phyloP scores from a whole-genome alignment of 2,888 invertebrate species.

The Pachymerium ferrugineum region DNA sequence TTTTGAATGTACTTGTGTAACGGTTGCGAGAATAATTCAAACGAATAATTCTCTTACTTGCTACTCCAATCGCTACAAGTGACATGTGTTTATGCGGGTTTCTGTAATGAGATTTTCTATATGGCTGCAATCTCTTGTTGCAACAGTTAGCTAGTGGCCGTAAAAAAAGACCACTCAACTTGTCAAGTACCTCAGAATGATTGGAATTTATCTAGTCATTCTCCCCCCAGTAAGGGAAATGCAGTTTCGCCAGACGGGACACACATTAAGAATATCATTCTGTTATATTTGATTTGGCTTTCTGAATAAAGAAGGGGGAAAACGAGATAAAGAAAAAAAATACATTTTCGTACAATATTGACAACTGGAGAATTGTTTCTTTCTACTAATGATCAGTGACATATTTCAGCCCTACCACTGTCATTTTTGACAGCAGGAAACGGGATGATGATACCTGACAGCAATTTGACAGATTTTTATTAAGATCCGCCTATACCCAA shows the following conservation, averaged over 20 bases:
- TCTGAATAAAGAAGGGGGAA: no score
- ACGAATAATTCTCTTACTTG: no score
- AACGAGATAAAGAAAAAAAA: no score
- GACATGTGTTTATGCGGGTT: constrained; percentile 1
- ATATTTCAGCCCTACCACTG: not conserved
- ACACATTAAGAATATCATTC: not conserved
- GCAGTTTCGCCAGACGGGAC: not conserved
- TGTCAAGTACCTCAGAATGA: constrained; percentile 12
- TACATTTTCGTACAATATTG: no score
- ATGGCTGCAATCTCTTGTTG: not conserved
- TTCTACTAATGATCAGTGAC: not conserved
- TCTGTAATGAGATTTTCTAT: constrained; percentile 18
- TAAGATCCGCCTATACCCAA: not conserved
- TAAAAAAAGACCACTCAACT: constrained; percentile 18
- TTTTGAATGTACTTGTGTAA: no score
- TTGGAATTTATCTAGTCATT: constrained; percentile 18
- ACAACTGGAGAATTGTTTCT: not conserved
- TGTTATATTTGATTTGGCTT: no score
- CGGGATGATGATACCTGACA: not conserved
- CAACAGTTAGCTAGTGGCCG: constrained; percentile 9
- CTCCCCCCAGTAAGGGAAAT: constrained; percentile 11
- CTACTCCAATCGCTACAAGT: not conserved
- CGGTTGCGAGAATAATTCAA: no score
- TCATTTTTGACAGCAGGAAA: not conserved
- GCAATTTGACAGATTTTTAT: constrained; percentile 18